Conservation (phyloP, 1,140 invertebrate species). For the Panagrolaimus sp. region DNA sequence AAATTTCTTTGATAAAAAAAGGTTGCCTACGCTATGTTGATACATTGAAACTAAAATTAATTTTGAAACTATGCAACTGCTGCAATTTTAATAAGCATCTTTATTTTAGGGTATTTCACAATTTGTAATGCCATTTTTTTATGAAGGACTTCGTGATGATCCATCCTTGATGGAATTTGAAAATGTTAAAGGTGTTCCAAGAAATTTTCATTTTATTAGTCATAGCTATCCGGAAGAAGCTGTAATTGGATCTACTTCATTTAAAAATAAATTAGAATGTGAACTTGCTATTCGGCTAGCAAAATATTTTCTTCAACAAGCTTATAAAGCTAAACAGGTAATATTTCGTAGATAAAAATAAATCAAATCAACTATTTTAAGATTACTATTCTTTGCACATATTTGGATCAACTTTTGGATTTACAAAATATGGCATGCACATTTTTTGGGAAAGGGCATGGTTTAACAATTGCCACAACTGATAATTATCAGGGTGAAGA, state of each 20-base stretch:
- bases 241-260: slow-evolving; percentile 55
- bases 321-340: slow-evolving; percentile 42
- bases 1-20: too few relatives aligned
- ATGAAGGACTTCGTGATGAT: too few relatives aligned
- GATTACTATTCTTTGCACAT: slow-evolving; percentile 60
- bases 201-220: too few relatives aligned
- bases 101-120: too few relatives aligned
- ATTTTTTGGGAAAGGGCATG: slow-evolving; percentile 75
- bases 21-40: too few relatives aligned
- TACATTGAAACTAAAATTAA: too few relatives aligned
- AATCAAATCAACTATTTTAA: slow-evolving; percentile 26
- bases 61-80: too few relatives aligned
- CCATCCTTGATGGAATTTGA: too few relatives aligned
- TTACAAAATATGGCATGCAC: slow-evolving; percentile 60
- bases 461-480: slow-evolving; percentile 66
- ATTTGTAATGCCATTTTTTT: too few relatives aligned
- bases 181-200: too few relatives aligned
- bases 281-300: slow-evolving; percentile 54
- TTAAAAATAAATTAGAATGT: slow-evolving; percentile 58
- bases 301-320: slow-evolving; percentile 59
- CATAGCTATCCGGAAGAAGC: slow-evolving; percentile 33
- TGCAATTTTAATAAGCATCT: too few relatives aligned
- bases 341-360: slow-evolving; percentile 9
- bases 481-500: too few relatives aligned
- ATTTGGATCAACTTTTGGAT: slow-evolving; percentile 58